Evolutionary conservation across 2,888 invertebrate genomes (phyloP), one percentile per base, ranked within the genome.

Genomic region (Athetis lepigone): DNA sequence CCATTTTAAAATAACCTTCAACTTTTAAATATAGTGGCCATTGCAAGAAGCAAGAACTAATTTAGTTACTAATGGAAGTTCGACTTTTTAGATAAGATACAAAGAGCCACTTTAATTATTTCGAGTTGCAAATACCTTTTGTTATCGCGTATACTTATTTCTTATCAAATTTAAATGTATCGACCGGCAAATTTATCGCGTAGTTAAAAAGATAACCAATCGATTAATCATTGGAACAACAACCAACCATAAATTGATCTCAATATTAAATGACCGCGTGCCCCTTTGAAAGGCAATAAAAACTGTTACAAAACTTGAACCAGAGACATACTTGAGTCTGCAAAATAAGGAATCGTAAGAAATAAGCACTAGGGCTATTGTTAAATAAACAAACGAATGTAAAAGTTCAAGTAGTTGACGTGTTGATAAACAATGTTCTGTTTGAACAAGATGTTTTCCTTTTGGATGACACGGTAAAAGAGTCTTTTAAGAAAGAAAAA

Each of bases 371-470:
- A 80, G 80, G 78, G 81, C 75, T 85, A 84, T 84, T 86, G 85
- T 87, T 86, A 88, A 86, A 86, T 85, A 90, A 89, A 89, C 86
- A 88, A 85, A 83, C 50, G 80, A 83, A 86, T 81, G 85, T 84
- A 84, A 84, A 83, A 83, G 81, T 82, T 80, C 80, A 82, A 81
- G 86, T 81, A 85, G 81, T 75, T 77, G 85, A 81, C 79, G 80
- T 88, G 85, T 89, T 88, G 87, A 89, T 90, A 91, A 92, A 91
- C 88, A 90, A 77, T 77, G 77, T 80, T 71, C 74, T 77, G 87
- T 86, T 88, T 83, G 83, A 87, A 84, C 83, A 86, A 84, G 84
- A 84, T 84, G 85, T 85, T 89, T 86, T 85, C 81, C 78, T 73
- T 83, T 84, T 79, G 76, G 82, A 81, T 73, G 79, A 79, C 76